Evolutionary conservation across 2,888 invertebrate genomes (phyloP).

Genomic region (Camptogramma bilineatum): DNA sequence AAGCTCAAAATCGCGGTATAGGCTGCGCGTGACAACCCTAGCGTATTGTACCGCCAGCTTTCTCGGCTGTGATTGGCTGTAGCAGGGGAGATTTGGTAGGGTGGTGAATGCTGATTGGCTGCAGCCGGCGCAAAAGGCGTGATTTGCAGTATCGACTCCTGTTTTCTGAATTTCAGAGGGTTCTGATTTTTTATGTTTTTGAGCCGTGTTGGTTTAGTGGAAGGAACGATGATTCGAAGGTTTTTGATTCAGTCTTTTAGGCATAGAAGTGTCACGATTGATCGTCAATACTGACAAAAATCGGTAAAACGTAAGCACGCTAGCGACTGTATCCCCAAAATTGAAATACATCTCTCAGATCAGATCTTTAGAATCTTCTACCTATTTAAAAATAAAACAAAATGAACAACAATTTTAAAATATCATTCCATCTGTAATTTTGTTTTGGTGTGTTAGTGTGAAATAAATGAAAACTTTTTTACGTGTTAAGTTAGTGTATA

Average conservation of each 20-base stretch:
- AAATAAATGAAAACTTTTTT: no score
- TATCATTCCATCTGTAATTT: no score
- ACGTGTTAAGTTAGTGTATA: no score
- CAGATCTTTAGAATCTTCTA: no score
- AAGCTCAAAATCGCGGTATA: constrained; percentile 39
- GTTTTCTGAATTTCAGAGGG: constrained; percentile 50
- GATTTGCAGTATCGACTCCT: constrained; percentile 56
- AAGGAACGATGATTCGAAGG: not conserved
- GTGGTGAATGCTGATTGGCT: constrained; percentile 67
- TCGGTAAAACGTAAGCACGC: no score
- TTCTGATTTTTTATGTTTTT: not conserved
- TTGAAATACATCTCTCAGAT: no score
- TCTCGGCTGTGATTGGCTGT: constrained; percentile 66
- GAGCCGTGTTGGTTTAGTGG: not conserved
- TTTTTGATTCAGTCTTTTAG: not conserved
- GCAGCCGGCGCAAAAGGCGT: constrained; percentile 72
- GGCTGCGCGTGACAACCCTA: constrained; percentile 54
- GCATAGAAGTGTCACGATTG: no score
- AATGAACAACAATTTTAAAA: no score
- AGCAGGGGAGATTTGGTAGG: constrained; percentile 61
- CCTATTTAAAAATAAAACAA: no score
- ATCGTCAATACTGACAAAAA: no score
- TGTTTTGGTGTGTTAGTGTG: no score
- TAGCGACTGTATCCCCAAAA: no score
- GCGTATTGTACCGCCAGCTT: constrained; percentile 66